Conservation (phyloP, 2,888 invertebrate genomes). For the Chromoteleia sp. region DNA sequence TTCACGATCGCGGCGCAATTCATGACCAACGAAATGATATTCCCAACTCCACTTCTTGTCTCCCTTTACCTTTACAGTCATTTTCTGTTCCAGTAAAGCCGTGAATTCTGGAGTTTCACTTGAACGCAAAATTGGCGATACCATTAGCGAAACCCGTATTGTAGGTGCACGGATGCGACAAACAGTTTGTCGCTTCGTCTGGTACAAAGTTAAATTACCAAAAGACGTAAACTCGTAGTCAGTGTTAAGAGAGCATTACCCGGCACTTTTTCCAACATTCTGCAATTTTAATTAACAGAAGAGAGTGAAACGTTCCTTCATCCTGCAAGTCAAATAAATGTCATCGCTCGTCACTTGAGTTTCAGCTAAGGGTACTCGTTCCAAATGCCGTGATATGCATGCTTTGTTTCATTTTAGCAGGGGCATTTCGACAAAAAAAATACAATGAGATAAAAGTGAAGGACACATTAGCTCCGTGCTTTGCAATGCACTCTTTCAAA, state of each 20-base stretch:
- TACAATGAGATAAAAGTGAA: conserved; percentile 36
- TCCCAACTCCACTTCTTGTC: conserved; percentile 19
- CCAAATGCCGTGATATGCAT: conserved; percentile 37
- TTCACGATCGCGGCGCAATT: conserved; percentile 41
- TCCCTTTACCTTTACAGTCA: conserved; percentile 31
- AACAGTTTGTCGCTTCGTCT: conserved; percentile 74
- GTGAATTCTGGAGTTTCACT: conserved; percentile 59
- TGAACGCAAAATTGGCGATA: conserved; percentile 63
- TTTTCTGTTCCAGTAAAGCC: conserved; percentile 47
- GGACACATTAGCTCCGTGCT: conserved; percentile 19
- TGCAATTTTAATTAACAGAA: conserved; percentile 77
- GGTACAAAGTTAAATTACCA: conserved; percentile 74
- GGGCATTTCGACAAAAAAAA: conserved; percentile 10
- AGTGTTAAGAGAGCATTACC: conserved; percentile 49
- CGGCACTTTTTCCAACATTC: conserved; percentile 66
- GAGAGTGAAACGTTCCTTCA: conserved; percentile 56
- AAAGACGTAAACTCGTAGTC: conserved; percentile 65
- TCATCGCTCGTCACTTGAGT: conserved; percentile 48
- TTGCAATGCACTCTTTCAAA: conserved; percentile 8
- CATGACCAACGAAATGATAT: conserved; percentile 22
- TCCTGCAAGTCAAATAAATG: conserved; percentile 55
- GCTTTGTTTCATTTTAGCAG: conserved; percentile 44
- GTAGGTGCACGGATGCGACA: conserved; percentile 68
- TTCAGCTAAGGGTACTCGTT: conserved; percentile 36
- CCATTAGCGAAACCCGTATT: conserved; percentile 63